Evolutionary conservation across 1,140 invertebrate genomes (phyloP).

Genomic region (Melanaphis sacchari): DNA sequence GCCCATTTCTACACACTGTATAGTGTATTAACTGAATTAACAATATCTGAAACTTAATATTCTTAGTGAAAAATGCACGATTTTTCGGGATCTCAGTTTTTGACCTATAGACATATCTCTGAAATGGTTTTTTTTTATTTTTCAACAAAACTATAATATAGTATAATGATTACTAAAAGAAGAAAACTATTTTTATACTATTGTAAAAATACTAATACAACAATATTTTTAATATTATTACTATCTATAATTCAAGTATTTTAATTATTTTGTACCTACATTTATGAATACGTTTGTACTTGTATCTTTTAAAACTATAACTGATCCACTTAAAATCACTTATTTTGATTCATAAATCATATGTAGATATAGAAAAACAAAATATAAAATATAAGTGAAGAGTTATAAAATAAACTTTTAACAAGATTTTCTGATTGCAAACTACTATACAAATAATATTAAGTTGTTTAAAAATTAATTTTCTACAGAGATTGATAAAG

Average conservation of each 20-base stretch:
- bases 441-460: background rate
- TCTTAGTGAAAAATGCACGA: background rate
- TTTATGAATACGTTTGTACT: background rate
- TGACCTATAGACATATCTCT: background rate
- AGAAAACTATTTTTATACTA: background rate
- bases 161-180: no score
- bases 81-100: background rate
- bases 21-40: background rate
- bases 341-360: background rate
- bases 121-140: background rate
- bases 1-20: no score
- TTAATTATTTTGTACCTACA: background rate
- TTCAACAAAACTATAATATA: background rate
- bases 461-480: conserved; percentile 6
- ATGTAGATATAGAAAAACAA: background rate
- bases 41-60: background rate
- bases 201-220: background rate
- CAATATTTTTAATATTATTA: background rate
- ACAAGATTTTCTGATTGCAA: background rate
- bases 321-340: background rate
- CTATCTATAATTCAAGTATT: background rate
- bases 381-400: background rate
- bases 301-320: background rate
- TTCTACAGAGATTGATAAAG: background rate
- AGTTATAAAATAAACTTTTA: background rate